Evolutionary conservation across 2,113 vertebrate genomes (phyloP).

Genomic region (Carettochelys insculpta): DNA sequence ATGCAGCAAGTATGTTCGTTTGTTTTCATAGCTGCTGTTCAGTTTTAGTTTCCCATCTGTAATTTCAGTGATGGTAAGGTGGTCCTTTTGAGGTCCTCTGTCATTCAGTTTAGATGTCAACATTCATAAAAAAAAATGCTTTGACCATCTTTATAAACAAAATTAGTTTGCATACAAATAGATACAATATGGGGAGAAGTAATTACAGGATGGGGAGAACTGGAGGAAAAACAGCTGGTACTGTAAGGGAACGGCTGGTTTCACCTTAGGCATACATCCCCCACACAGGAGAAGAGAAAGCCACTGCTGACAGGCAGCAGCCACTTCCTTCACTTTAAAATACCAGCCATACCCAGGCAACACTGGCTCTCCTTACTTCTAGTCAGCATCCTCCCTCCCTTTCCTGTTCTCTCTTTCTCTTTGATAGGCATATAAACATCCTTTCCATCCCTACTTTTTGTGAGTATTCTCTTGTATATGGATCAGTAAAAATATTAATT

Average conservation of each 20-base stretch:
- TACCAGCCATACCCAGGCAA: background rate
- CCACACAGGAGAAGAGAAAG: background rate
- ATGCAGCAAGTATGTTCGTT: no score
- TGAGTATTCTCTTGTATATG: background rate
- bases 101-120: background rate
- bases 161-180: background rate
- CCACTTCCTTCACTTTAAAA: background rate
- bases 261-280: background rate
- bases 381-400: slow-evolving; percentile 14
- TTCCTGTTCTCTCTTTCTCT: background rate
- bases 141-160: background rate
- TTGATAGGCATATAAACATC: background rate
- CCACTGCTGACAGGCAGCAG: background rate
- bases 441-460: background rate
- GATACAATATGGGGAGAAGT: background rate
- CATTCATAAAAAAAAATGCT: background rate
- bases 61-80: background rate
- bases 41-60: background rate
- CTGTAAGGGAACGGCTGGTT: background rate
- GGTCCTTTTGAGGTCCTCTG: background rate
- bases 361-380: background rate
- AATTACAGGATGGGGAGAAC: background rate
- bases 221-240: background rate
- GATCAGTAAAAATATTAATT: background rate
- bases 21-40: background rate